Conservation (phyloP, 2,797 vertebrate genomes). For the Semaprochilodus insignis region DNA sequence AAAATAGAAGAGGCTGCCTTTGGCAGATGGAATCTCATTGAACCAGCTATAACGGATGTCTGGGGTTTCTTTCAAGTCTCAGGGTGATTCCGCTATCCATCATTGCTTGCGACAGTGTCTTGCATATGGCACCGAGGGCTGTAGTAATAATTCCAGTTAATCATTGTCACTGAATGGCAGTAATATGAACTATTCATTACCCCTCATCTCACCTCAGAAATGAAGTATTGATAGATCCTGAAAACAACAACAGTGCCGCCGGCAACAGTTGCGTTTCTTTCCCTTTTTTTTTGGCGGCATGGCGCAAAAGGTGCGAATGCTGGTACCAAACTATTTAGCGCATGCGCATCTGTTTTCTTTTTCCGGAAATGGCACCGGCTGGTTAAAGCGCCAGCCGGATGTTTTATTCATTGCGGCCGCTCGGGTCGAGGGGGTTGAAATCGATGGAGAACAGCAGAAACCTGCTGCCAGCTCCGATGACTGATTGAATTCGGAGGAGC, state of each 20-base stretch:
- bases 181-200: slow-evolving; percentile 62
- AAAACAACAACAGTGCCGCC: slow-evolving; percentile 45
- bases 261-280: slow-evolving; percentile 1
- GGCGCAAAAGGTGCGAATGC: neutral
- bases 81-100: slow-evolving; percentile 53
- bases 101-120: slow-evolving; percentile 36
- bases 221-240: slow-evolving; percentile 55
- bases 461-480: slow-evolving; percentile 64
- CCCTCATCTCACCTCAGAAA: slow-evolving; percentile 50
- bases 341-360: neutral
- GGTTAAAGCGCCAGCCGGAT: slow-evolving; percentile 62
- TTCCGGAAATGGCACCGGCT: slow-evolving; percentile 23
- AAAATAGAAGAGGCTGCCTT: slow-evolving; percentile 45
- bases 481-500: slow-evolving; percentile 73
- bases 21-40: slow-evolving; percentile 48
- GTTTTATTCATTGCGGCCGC: slow-evolving; percentile 62
- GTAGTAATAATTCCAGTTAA: slow-evolving; percentile 65
- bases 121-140: slow-evolving; percentile 48
- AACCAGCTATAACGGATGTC: slow-evolving; percentile 54
- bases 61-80: slow-evolving; percentile 45
- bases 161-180: slow-evolving; percentile 60
- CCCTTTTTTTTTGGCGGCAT: neutral
- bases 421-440: slow-evolving; percentile 59
- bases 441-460: slow-evolving; percentile 65
- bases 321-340: neutral